phyloP scores from a whole-genome alignment of 2,888 invertebrate genomes.

The Protodeltote pygarga region DNA sequence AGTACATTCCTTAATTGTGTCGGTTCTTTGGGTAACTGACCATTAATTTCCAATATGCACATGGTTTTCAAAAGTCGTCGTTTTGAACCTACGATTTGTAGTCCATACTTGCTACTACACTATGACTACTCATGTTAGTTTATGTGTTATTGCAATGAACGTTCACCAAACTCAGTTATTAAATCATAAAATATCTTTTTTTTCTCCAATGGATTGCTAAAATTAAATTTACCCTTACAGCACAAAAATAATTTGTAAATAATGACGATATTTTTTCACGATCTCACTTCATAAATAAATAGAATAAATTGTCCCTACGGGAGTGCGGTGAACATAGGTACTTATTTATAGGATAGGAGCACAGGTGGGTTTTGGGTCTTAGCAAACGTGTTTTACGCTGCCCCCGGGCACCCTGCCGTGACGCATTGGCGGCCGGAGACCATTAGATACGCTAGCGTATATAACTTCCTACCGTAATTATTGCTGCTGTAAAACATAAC shows the following conservation, averaged over 20 bases:
- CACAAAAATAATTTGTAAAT: constrained; percentile 27
- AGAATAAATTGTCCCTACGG: constrained; percentile 70
- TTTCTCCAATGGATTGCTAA: no score
- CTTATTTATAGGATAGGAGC: constrained; percentile 71
- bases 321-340: constrained; percentile 57
- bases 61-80: no score
- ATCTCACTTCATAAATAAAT: constrained; percentile 69
- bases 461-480: constrained; percentile 45
- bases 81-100: no score
- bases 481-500: constrained; percentile 40
- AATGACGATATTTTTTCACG: constrained; percentile 46
- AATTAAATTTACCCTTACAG: no score
- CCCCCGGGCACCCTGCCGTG: constrained; percentile 65
- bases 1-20: no score
- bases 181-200: no score
- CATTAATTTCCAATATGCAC: no score
- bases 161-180: no score
- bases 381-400: constrained; percentile 68
- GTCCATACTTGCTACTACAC: no score
- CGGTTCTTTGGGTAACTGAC: no score
- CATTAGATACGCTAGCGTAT: constrained; percentile 45
- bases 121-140: no score
- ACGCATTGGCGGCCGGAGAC: constrained; percentile 66
- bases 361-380: constrained; percentile 71
- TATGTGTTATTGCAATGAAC: no score